These are phyloP conservation scores for Drosophila kambysellisi DNA, from an alignment of 2,888 invertebrate species.

Conservation along the genomic window DNA sequence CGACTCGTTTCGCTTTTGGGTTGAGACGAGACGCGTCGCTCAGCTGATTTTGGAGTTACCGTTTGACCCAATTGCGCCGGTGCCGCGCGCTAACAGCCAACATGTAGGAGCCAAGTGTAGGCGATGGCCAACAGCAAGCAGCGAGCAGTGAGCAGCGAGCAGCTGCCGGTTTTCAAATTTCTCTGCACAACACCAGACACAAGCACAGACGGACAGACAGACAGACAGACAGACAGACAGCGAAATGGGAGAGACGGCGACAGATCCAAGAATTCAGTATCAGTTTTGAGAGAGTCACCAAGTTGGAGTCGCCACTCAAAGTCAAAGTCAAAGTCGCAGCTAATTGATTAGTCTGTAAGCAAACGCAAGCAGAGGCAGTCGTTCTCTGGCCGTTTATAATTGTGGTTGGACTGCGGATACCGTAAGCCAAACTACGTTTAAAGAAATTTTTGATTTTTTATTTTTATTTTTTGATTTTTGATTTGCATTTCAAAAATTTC, in stretches of 20 bases:
- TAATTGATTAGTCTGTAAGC: slow-evolving; percentile 67
- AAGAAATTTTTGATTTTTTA: slow-evolving; percentile 37
- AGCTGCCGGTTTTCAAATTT: slow-evolving; percentile 57
- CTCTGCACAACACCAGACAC: slow-evolving; percentile 21
- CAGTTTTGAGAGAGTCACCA: not conserved
- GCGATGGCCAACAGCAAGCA: slow-evolving; percentile 22
- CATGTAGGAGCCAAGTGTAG: slow-evolving; percentile 25
- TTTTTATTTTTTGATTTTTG: slow-evolving; percentile 17
- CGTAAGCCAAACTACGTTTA: slow-evolving; percentile 1
- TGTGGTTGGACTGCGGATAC: slow-evolving; percentile 3
- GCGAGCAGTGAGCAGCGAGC: not conserved
- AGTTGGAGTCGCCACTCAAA: slow-evolving; percentile 3
- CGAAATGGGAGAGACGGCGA: not conserved
- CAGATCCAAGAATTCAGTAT: not conserved
- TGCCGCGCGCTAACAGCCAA: slow-evolving; percentile 22
- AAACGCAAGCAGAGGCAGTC: slow-evolving; percentile 44
- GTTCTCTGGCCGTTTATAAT: slow-evolving; percentile 2
- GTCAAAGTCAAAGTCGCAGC: slow-evolving; percentile 35
- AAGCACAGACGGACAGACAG: not conserved
- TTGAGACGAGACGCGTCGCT: slow-evolving; percentile 17
- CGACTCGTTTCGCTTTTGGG: slow-evolving; percentile 27
- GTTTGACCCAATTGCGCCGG: slow-evolving; percentile 68
- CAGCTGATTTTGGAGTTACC: slow-evolving; percentile 65
- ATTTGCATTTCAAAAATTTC: slow-evolving; percentile 46
- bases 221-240: not conserved